phyloP scores from a whole-genome alignment of 1,140 invertebrate species.

The Zaprionus davidi region DNA sequence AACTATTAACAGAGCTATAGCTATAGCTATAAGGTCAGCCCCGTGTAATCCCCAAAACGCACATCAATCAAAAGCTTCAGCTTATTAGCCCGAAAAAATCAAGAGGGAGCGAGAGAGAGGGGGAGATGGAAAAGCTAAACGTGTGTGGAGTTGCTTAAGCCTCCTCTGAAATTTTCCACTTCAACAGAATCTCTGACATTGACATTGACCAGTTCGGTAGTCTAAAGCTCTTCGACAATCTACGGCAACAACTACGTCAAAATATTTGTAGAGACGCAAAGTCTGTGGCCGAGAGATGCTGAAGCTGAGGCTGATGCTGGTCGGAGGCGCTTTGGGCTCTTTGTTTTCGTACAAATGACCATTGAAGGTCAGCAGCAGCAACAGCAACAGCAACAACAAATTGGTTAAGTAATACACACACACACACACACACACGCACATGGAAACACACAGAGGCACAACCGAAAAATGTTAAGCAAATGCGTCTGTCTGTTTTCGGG shows the following conservation, averaged over 20 bases:
- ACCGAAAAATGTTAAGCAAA: constrained; percentile 53
- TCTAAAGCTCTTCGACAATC: constrained; percentile 2
- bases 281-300: constrained; percentile 27
- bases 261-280: constrained; percentile 71
- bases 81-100: constrained; percentile 52
- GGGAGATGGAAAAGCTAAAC: neutral
- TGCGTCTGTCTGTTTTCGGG: constrained; percentile 32
- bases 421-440: constrained; percentile 6
- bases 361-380: constrained; percentile 69
- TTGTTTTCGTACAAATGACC: constrained; percentile 74
- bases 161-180: constrained; percentile 69
- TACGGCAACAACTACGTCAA: constrained; percentile 58
- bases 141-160: constrained; percentile 21
- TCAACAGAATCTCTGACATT: constrained; percentile 76
- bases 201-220: constrained; percentile 67
- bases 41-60: constrained; percentile 71
- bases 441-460: constrained; percentile 20
- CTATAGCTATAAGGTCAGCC: constrained; percentile 57
- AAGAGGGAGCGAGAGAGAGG: no score
- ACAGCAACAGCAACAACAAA: constrained; percentile 59
- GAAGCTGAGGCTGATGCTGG: constrained; percentile 14
- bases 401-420: constrained; percentile 68
- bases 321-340: constrained; percentile 39
- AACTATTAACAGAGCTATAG: constrained; percentile 22
- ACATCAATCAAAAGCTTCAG: constrained; percentile 66